Evolutionary conservation across 1,140 invertebrate species (phyloP).

Genomic region (Andrena cerasifolii): DNA sequence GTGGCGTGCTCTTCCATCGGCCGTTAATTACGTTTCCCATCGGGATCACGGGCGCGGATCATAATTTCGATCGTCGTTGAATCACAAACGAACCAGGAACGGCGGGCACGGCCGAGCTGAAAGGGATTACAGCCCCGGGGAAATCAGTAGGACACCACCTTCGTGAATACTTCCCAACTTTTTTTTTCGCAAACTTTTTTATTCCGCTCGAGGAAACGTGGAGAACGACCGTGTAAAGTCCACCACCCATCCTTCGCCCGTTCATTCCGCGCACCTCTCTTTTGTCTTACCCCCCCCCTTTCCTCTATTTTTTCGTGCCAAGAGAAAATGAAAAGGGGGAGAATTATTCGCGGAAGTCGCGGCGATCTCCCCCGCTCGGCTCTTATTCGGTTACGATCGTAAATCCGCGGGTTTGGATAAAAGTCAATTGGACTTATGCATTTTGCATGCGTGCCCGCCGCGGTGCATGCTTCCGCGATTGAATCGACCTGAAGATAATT

Average conservation of each 20-base stretch:
- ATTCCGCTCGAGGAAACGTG: slow-evolving; percentile 24
- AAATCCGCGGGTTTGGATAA: slow-evolving; percentile 6
- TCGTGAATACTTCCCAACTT: slow-evolving; percentile 55
- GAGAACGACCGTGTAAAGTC: slow-evolving; percentile 45
- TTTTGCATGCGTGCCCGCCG: neutral
- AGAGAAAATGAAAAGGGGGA: slow-evolving; percentile 27
- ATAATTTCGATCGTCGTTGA: slow-evolving; percentile 50
- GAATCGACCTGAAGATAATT: neutral
- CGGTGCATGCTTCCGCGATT: neutral
- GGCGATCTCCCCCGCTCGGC: neutral
- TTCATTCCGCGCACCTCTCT: slow-evolving; percentile 19
- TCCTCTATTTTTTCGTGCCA: neutral
- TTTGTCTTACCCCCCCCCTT: slow-evolving; percentile 7
- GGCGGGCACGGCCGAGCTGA: neutral
- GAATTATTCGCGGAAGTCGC: slow-evolving; percentile 22
- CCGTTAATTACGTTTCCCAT: slow-evolving; percentile 46
- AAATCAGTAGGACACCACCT: slow-evolving; percentile 61
- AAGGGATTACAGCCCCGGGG: slow-evolving; percentile 56
- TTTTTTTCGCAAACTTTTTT: slow-evolving; percentile 47
- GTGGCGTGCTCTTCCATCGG: neutral
- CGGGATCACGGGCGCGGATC: slow-evolving; percentile 33
- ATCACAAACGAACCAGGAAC: slow-evolving; percentile 18
- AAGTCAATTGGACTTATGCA: slow-evolving; percentile 7
- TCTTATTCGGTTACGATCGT: slow-evolving; percentile 22
- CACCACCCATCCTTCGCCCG: slow-evolving; percentile 4